phyloP scores from a whole-genome alignment of 2,113 vertebrate genomes.

The Anser brachyrhynchus region DNA sequence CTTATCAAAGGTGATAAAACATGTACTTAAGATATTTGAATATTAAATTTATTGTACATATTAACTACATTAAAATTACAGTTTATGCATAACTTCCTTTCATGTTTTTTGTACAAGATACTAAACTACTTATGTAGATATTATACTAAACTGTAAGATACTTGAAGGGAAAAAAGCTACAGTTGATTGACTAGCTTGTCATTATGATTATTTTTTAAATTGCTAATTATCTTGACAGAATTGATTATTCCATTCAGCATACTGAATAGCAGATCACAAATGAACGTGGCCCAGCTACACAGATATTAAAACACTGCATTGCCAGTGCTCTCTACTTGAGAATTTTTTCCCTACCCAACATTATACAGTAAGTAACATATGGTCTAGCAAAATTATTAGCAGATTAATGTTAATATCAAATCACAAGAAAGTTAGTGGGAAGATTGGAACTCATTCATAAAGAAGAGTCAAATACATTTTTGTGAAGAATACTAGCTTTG shows the following conservation, averaged over 20 bases:
- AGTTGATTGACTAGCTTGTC: not conserved
- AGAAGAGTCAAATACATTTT: not conserved
- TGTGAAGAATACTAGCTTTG: not conserved
- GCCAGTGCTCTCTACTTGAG: not conserved
- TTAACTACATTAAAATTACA: not conserved
- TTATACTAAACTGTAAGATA: not conserved
- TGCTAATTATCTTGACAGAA: not conserved
- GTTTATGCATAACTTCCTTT: not conserved
- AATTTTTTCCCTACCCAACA: not conserved
- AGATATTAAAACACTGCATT: not conserved
- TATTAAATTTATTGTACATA: not conserved
- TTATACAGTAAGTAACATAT: not conserved
- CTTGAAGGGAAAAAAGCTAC: not conserved
- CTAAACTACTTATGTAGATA: not conserved
- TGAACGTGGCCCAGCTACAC: not conserved
- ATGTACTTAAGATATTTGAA: not conserved
- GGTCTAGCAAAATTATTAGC: not conserved
- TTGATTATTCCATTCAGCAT: not conserved
- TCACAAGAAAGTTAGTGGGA: not conserved
- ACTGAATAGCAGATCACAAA: not conserved
- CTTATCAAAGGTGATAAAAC: not conserved
- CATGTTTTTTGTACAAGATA: not conserved
- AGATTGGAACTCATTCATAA: not conserved
- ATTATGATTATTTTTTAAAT: not conserved
- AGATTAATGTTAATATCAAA: not conserved